These are phyloP conservation scores for Megaptera novaeangliae DNA, from an alignment of 2,113 vertebrate species.

Conservation along the genomic window DNA sequence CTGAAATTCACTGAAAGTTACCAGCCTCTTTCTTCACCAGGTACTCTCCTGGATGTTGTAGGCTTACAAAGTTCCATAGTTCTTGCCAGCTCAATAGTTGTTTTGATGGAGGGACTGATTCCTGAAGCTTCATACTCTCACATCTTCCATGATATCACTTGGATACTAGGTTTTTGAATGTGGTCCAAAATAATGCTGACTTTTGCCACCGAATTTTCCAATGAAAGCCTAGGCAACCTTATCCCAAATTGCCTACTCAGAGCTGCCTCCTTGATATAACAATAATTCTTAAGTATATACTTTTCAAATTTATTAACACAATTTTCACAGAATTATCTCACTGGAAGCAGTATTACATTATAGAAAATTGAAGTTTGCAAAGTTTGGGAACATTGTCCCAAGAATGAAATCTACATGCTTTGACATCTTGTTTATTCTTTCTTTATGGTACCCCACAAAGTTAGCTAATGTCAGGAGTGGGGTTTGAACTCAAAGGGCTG, in stretches of 20 bases:
- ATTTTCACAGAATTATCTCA: neutral
- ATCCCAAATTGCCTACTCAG: neutral
- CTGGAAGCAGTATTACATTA: neutral
- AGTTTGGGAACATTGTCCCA: neutral
- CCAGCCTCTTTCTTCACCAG: neutral
- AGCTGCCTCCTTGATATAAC: neutral
- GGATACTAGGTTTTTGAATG: neutral
- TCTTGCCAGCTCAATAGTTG: neutral
- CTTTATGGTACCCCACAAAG: too few species aligned
- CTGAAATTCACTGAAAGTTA: neutral
- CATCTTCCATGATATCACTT: neutral
- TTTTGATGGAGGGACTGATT: neutral
- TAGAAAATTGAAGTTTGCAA: neutral
- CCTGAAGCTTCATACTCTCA: neutral
- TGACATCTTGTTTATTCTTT: neutral
- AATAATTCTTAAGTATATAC: neutral
- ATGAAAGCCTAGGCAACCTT: neutral
- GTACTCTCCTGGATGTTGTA: neutral
- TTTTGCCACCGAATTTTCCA: neutral
- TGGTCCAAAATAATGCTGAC: neutral
- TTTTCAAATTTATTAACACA: neutral
- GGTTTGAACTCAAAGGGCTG: neutral
- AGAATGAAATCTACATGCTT: neutral
- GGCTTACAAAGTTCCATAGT: neutral
- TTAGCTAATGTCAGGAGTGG: neutral